Conservation (phyloP, 2,888 invertebrate species). For the Marronus borbonicus region DNA sequence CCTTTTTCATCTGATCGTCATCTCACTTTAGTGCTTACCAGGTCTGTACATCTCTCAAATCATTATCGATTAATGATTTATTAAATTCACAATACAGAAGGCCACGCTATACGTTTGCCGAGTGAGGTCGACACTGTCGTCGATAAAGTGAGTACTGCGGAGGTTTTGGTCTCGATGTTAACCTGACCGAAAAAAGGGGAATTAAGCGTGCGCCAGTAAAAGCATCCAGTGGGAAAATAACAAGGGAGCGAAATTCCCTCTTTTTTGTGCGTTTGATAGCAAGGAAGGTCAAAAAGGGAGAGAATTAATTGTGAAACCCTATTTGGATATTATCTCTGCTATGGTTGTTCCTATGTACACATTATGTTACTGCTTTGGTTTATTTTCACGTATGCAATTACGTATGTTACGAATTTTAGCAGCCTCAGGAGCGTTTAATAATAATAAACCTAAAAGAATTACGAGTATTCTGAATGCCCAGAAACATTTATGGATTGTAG, state of each 20-base stretch:
- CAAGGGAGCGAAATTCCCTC: constrained; percentile 29
- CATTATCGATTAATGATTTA: constrained; percentile 47
- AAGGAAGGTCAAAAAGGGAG: constrained; percentile 25
- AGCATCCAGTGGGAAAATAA: constrained; percentile 49
- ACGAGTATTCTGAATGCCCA: no score
- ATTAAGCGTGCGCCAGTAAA: constrained; percentile 41
- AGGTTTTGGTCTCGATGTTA: constrained; percentile 28
- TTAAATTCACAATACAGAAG: constrained; percentile 49
- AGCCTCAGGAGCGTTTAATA: no score
- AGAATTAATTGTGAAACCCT: constrained; percentile 42
- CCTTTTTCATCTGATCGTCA: constrained; percentile 7
- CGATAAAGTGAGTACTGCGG: constrained; percentile 29
- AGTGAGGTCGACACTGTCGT: constrained; percentile 43
- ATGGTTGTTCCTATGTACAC: background rate
- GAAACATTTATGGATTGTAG: no score
- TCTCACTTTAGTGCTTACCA: background rate
- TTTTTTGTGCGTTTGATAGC: constrained; percentile 21
- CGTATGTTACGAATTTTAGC: background rate
- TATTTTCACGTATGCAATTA: constrained; percentile 5
- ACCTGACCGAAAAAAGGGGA: constrained; percentile 44
- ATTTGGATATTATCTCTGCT: constrained; percentile 12
- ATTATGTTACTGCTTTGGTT: constrained; percentile 18
- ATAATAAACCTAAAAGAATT: no score
- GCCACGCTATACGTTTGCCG: constrained; percentile 41
- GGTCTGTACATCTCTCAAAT: constrained; percentile 15